Evolutionary conservation across 2,888 invertebrate genomes (phyloP).

Genomic region (Sinelater perroti): DNA sequence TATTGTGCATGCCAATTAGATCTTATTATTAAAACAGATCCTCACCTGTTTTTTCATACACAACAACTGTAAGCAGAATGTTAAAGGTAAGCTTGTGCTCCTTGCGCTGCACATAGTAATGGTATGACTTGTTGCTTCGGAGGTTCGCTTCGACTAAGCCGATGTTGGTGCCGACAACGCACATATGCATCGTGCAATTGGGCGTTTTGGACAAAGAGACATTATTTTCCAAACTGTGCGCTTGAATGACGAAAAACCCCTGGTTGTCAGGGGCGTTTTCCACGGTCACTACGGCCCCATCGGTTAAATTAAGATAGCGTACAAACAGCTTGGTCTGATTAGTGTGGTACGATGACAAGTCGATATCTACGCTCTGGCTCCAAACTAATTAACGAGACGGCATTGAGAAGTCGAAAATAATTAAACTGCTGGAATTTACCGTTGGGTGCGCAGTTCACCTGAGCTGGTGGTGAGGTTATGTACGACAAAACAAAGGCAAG

Average conservation of each 20-base stretch:
- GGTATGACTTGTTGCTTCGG: slow-evolving; percentile 31
- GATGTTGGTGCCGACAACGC: slow-evolving; percentile 68
- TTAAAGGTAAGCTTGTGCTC: slow-evolving; percentile 50
- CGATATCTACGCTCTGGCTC: slow-evolving; percentile 31
- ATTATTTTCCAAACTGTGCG: slow-evolving; percentile 68
- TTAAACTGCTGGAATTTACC: background rate
- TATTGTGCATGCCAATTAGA: too few species aligned
- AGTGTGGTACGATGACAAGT: slow-evolving; percentile 50
- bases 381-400: slow-evolving; percentile 9
- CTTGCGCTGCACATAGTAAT: slow-evolving; percentile 61
- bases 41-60: slow-evolving; percentile 57
- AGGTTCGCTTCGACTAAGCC: slow-evolving; percentile 61
- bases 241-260: slow-evolving; percentile 71
- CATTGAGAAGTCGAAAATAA: background rate
- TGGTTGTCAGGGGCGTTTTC: slow-evolving; percentile 60
- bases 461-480: slow-evolving; percentile 3
- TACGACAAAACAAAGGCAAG: background rate
- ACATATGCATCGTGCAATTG: slow-evolving; percentile 50
- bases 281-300: slow-evolving; percentile 55
- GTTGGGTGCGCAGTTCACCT: slow-evolving; percentile 1
- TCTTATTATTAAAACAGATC: too few species aligned
- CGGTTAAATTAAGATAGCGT: slow-evolving; percentile 43
- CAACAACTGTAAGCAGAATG: slow-evolving; percentile 64
- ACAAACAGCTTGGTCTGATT: slow-evolving; percentile 49
- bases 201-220: slow-evolving; percentile 65